Evolutionary conservation across 2,797 vertebrate genomes (phyloP).

Genomic region (Hybognathus amarus): DNA sequence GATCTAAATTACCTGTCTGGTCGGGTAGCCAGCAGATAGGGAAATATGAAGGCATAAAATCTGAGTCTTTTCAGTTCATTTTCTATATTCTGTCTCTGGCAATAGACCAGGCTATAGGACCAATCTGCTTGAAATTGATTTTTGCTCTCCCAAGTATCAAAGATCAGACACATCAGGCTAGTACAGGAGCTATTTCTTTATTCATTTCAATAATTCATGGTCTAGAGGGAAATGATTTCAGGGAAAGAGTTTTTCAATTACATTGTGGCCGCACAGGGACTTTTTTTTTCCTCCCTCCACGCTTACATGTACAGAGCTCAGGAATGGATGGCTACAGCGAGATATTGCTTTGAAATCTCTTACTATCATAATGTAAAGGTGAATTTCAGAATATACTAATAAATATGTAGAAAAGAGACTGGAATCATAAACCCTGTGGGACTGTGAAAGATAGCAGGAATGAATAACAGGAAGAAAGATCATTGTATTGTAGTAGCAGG

Average conservation of each 20-base stretch:
- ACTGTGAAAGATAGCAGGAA: neutral
- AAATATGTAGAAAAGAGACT: slow-evolving; percentile 38
- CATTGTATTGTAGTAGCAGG: neutral
- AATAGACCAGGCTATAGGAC: slow-evolving; percentile 31
- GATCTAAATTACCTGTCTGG: slow-evolving; percentile 49
- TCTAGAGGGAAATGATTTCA: slow-evolving; percentile 68
- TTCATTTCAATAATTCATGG: slow-evolving; percentile 75
- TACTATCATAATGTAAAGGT: slow-evolving; percentile 15
- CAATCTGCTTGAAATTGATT: slow-evolving; percentile 53
- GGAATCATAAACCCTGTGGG: neutral
- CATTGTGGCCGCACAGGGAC: slow-evolving; percentile 20
- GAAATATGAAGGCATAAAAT: slow-evolving; percentile 43
- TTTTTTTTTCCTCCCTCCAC: neutral
- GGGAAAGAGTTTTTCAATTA: slow-evolving; percentile 74
- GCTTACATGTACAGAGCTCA: slow-evolving; percentile 7
- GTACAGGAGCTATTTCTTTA: slow-evolving; percentile 63
- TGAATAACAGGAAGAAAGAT: neutral
- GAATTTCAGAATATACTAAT: slow-evolving; percentile 38
- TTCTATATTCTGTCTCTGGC: slow-evolving; percentile 40
- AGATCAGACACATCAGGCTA: slow-evolving; percentile 63
- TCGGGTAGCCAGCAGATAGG: slow-evolving; percentile 24
- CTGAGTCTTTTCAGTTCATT: slow-evolving; percentile 39
- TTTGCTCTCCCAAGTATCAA: slow-evolving; percentile 57
- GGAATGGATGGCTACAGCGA: slow-evolving; percentile 13
- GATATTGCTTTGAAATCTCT: slow-evolving; percentile 28